Evolutionary conservation across 1,140 invertebrate species (phyloP).

Genomic region (Magallana gigas): DNA sequence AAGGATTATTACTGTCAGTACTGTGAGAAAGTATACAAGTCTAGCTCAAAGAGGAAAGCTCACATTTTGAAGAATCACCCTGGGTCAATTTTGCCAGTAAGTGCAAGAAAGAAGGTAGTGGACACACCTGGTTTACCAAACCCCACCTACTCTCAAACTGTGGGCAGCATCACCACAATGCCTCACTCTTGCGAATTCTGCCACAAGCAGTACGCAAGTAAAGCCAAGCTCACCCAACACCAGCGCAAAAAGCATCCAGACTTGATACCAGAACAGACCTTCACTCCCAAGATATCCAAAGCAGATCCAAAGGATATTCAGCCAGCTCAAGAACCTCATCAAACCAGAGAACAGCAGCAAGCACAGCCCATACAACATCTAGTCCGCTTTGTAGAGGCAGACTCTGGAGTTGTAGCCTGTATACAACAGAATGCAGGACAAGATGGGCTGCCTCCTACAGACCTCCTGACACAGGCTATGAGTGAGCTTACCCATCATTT

Average conservation of each 20-base stretch:
- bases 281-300: conserved; percentile 53
- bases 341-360: conserved; percentile 33
- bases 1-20: conserved; percentile 88
- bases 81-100: conserved; percentile 85
- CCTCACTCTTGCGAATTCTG: conserved; percentile 90
- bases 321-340: conserved; percentile 46
- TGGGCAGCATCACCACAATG: conserved; percentile 86
- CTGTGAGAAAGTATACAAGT: conserved; percentile 93
- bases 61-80: conserved; percentile 93
- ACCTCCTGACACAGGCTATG: conserved; percentile 80
- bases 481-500: conserved; percentile 78
- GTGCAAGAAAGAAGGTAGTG: conserved; percentile 76
- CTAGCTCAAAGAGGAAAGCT: conserved; percentile 90
- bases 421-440: conserved; percentile 20
- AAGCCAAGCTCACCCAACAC: conserved; percentile 88
- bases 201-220: conserved; percentile 90
- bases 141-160: conserved; percentile 85
- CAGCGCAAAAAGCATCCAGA: conserved; percentile 87
- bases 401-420: conserved; percentile 31
- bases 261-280: conserved; percentile 71
- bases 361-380: conserved; percentile 65
- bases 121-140: conserved; percentile 68
- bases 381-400: conserved; percentile 50
- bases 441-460: conserved; percentile 72
- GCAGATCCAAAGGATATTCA: conserved; percentile 51